Evolutionary conservation across 2,797 vertebrate species (phyloP).

Genomic region (Staurois parvus): DNA sequence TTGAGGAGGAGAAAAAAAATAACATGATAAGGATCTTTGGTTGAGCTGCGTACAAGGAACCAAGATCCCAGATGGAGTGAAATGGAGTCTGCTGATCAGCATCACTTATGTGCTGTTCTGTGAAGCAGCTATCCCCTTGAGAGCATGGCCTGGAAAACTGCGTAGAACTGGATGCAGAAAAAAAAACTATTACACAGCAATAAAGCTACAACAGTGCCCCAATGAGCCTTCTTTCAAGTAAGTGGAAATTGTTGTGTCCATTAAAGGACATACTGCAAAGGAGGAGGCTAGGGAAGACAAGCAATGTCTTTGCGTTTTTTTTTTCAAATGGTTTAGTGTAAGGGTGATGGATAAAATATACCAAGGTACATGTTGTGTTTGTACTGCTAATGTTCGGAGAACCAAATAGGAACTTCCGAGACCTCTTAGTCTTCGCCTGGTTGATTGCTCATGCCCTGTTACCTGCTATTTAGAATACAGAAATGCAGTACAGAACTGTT

Average conservation of each 20-base stretch:
- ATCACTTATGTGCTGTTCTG: constrained; percentile 51
- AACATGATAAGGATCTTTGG: constrained; percentile 19
- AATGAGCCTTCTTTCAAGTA: constrained; percentile 10
- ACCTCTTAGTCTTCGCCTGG: too few species aligned
- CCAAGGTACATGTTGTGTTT: not conserved
- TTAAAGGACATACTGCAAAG: not conserved
- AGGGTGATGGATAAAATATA: not conserved
- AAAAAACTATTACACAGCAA: constrained; percentile 50
- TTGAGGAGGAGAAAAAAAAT: not conserved
- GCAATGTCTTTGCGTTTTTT: not conserved
- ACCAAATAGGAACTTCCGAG: not conserved
- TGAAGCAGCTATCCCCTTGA: constrained; percentile 36
- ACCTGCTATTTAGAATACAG: not conserved
- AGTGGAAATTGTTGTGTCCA: constrained; percentile 6
- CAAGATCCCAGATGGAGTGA: constrained; percentile 23
- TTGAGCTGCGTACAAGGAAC: constrained; percentile 18
- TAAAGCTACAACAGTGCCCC: not conserved
- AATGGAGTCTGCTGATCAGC: constrained; percentile 54
- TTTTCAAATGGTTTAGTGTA: not conserved
- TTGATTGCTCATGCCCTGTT: too few species aligned
- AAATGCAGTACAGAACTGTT: not conserved
- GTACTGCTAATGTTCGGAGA: not conserved
- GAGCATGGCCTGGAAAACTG: constrained; percentile 35
- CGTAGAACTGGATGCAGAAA: constrained; percentile 25
- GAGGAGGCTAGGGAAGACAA: not conserved